Evolutionary conservation across 2,113 vertebrate species (phyloP).

Genomic region (Smithornis capensis): DNA sequence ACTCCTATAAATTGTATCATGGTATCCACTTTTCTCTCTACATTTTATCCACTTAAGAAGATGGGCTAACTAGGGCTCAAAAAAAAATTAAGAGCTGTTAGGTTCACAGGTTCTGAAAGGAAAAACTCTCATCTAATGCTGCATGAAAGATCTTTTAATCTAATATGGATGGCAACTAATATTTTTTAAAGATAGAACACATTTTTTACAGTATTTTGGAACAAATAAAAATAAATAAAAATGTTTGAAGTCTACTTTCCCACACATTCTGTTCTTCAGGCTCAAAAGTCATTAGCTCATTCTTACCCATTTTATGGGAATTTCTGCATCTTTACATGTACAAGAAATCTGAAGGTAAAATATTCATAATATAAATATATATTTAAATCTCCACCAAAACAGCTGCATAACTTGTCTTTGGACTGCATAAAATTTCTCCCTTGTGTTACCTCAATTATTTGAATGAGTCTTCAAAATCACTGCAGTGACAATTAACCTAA

Average conservation of each 20-base stretch:
- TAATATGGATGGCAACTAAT: neutral
- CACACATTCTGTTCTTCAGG: neutral
- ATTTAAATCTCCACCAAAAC: neutral
- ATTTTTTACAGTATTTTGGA: neutral
- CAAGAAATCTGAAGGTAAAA: slow-evolving; percentile 77
- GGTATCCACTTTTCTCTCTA: neutral
- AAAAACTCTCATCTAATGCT: neutral
- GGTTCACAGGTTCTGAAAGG: neutral
- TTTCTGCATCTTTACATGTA: neutral
- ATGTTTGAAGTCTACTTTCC: neutral
- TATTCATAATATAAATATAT: neutral
- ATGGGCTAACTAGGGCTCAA: neutral
- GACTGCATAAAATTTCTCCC: neutral
- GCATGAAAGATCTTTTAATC: neutral
- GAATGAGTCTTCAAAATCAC: neutral
- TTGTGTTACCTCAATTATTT: neutral
- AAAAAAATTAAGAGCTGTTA: neutral
- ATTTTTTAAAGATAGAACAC: neutral
- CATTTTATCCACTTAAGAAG: neutral
- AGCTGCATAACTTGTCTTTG: neutral
- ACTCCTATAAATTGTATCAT: neutral
- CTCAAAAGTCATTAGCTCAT: neutral
- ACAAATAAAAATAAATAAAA: neutral
- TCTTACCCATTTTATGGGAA: neutral
- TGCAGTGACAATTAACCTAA: neutral